These are phyloP conservation scores for Lerema accius DNA, from an alignment of 1,140 invertebrate species.

Conservation along the genomic window DNA sequence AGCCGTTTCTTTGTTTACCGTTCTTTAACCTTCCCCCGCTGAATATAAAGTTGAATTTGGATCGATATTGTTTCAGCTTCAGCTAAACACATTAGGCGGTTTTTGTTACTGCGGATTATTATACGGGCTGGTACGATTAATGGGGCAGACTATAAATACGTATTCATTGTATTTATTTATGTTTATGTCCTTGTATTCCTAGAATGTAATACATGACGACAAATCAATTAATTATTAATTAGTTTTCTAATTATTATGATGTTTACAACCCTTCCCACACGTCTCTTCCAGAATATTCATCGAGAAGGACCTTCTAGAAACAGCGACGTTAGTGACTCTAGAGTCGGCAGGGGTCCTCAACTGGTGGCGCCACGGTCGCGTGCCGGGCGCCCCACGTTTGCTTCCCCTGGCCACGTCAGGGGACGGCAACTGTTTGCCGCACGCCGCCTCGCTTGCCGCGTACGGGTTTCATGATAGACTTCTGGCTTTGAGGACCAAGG, in stretches of 20 bases:
- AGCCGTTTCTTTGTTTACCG: conserved; percentile 10
- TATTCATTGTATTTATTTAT: too few relatives aligned
- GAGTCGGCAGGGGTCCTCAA: conserved; percentile 92
- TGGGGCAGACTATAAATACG: too few relatives aligned
- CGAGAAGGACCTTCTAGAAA: conserved; percentile 94
- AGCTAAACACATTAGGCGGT: background rate
- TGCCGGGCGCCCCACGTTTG: conserved; percentile 80
- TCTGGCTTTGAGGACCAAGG: conserved; percentile 90
- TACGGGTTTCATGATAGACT: conserved; percentile 95
- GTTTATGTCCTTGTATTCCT: too few relatives aligned
- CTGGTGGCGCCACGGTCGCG: conserved; percentile 91
- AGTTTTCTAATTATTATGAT: too few relatives aligned
- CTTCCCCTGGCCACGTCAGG: conserved; percentile 87
- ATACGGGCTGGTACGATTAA: too few relatives aligned
- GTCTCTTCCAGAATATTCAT: conserved; percentile 86
- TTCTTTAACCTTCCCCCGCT: conserved; percentile 9
- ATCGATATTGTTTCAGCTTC: conserved; percentile 1
- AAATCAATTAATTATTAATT: too few relatives aligned
- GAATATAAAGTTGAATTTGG: background rate
- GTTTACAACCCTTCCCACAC: too few relatives aligned
- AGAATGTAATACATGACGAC: background rate
- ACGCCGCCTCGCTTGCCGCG: conserved; percentile 94
- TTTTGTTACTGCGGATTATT: background rate
- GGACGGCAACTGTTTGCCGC: conserved; percentile 95
- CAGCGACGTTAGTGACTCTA: conserved; percentile 91